A percentile compares a stretch with the other conserved stretches of the same genome.
Conservation (phyloP, 2,113 vertebrate species). For the Castor canadensis region DNA sequence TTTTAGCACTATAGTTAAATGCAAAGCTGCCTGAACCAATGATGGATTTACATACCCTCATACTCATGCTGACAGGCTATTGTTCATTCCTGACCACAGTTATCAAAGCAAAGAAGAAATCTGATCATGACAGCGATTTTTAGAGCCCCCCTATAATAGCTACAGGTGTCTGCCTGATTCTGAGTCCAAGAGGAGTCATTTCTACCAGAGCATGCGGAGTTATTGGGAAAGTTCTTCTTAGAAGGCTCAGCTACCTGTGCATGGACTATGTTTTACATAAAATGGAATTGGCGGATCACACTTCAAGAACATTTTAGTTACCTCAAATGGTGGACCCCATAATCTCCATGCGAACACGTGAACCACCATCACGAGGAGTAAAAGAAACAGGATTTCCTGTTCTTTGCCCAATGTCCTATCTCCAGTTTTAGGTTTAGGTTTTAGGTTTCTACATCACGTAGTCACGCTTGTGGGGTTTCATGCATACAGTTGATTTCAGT, state of each 20-base stretch:
- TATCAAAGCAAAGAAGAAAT: neutral
- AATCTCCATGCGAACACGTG: neutral
- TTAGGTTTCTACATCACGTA: neutral
- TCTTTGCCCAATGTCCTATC: neutral
- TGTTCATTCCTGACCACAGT: neutral
- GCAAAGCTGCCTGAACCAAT: neutral
- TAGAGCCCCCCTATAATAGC: neutral
- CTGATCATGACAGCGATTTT: neutral
- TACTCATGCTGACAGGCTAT: neutral
- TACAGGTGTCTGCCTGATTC: neutral
- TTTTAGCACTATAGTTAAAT: neutral
- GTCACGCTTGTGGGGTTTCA: neutral
- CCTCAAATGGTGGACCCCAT: neutral
- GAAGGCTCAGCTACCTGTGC: neutral
- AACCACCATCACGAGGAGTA: neutral
- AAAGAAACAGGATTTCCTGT: neutral
- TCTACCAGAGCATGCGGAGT: neutral
- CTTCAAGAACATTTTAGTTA: neutral
- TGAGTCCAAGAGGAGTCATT: neutral
- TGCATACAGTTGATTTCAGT: no score
- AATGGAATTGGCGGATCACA: neutral
- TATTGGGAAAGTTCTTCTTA: neutral
- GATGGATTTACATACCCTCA: neutral
- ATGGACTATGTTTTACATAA: neutral
- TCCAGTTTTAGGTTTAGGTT: fast-evolving